These are phyloP conservation scores for Myiothlypis chrysogaster DNA, from an alignment of 2,797 vertebrate species.

Conservation along the genomic window DNA sequence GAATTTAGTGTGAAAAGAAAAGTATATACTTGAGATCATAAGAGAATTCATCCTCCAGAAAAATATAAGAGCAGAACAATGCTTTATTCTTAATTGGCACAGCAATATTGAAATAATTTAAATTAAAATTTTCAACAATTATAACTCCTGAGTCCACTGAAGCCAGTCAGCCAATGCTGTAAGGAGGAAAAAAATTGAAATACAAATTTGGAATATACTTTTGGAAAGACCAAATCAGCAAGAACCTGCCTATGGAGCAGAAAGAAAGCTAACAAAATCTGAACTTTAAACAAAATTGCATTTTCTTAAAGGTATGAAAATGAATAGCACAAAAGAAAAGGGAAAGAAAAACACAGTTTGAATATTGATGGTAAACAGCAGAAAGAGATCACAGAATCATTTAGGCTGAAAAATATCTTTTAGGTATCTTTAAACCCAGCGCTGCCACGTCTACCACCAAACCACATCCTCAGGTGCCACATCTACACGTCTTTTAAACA, in stretches of 20 bases:
- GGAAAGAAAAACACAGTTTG: background rate
- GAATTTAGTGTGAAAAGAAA: background rate
- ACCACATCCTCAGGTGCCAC: background rate
- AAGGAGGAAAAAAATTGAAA: background rate
- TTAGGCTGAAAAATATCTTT: background rate
- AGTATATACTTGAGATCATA: background rate
- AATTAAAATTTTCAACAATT: background rate
- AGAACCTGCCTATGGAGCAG: background rate
- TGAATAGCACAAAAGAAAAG: background rate
- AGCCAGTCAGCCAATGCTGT: background rate
- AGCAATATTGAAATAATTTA: background rate
- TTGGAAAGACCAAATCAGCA: background rate
- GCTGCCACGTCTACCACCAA: background rate
- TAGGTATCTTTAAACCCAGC: background rate
- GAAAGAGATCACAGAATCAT: background rate
- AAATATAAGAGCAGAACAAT: background rate
- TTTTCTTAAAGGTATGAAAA: background rate
- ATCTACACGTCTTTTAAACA: fast-evolving
- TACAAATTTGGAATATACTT: background rate
- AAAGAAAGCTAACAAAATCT: background rate
- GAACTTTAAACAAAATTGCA: background rate
- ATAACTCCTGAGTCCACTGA: background rate
- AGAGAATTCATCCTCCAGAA: background rate
- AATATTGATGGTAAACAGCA: background rate
- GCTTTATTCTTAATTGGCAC: background rate